Evolutionary conservation across 2,113 vertebrate species (phyloP).

Genomic region (Corvus cornix): DNA sequence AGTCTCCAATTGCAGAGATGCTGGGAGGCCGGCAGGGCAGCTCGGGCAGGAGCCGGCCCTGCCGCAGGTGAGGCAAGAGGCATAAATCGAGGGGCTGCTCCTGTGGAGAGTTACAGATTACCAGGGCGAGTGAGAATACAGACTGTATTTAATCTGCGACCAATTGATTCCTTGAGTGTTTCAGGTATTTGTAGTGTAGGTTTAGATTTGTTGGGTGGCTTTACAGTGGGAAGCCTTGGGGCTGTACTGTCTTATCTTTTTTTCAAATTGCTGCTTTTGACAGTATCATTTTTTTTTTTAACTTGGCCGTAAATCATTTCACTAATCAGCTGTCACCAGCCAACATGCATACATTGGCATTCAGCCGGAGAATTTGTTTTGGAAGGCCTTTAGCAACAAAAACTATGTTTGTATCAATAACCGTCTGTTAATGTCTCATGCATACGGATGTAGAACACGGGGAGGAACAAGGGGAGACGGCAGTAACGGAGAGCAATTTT

Average conservation of each 20-base stretch:
- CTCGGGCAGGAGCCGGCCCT: conserved; percentile 45
- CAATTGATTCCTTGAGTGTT: conserved; percentile 83
- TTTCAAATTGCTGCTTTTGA: conserved; percentile 70
- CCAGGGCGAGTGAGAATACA: conserved; percentile 75
- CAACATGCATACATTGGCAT: conserved; percentile 81
- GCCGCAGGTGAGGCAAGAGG: conserved; percentile 38
- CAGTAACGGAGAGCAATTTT: neutral
- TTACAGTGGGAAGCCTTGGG: conserved; percentile 43
- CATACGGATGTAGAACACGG: conserved; percentile 55
- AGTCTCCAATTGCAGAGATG: neutral
- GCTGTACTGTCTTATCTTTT: conserved; percentile 79
- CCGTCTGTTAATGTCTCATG: conserved; percentile 62
- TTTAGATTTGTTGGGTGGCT: conserved; percentile 62
- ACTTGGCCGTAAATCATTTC: conserved; percentile 72
- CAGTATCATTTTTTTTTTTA: conserved; percentile 54
- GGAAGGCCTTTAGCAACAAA: conserved; percentile 67
- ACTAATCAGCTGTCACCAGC: conserved; percentile 76
- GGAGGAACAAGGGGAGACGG: conserved; percentile 31
- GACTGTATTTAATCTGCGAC: conserved; percentile 84
- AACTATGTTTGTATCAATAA: conserved; percentile 71
- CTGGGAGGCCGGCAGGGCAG: neutral
- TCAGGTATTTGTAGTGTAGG: conserved; percentile 76
- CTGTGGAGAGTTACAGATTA: conserved; percentile 77
- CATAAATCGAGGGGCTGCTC: conserved; percentile 73
- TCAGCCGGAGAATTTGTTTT: conserved; percentile 73